Evolutionary conservation across 64 coral and sea anemone species (phyloP).

Genomic region (Montipora foliosa): DNA sequence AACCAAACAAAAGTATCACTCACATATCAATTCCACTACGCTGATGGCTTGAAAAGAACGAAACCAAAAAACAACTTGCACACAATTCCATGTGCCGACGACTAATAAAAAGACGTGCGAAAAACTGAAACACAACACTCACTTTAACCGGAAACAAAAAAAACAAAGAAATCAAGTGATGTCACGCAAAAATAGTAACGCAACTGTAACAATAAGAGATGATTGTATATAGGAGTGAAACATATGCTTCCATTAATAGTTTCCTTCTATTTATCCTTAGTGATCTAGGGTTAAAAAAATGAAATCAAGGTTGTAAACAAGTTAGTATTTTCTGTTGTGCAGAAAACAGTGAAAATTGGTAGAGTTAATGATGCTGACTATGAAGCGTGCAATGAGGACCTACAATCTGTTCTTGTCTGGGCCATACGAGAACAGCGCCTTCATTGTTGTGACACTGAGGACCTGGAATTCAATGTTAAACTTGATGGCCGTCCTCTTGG

Average conservation of each 20-base stretch:
- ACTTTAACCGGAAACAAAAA: too few relatives aligned
- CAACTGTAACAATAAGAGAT: not conserved
- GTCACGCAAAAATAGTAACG: too few relatives aligned
- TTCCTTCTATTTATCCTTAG: not conserved
- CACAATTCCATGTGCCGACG: too few relatives aligned
- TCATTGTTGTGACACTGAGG: not conserved
- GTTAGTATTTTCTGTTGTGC: not conserved
- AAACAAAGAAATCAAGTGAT: too few relatives aligned
- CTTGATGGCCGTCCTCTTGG: conserved; percentile 52
- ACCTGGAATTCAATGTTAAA: conserved; percentile 39
- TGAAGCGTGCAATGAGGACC: conserved; percentile 22
- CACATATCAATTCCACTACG: not conserved
- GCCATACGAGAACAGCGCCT: conserved; percentile 33
- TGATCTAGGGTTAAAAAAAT: conserved; percentile 18
- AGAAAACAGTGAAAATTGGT: conserved; percentile 3
- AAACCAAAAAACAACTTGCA: too few relatives aligned
- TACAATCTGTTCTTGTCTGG: not conserved
- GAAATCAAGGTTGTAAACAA: conserved; percentile 32
- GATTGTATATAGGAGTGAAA: not conserved
- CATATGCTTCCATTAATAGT: not conserved
- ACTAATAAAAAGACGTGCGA: too few relatives aligned
- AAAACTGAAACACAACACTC: too few relatives aligned
- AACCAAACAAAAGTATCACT: not conserved
- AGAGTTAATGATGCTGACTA: not conserved
- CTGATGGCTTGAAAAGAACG: not conserved